Evolutionary conservation across 1,140 invertebrate species (phyloP).

Genomic region (Pachypsylla venusta): DNA sequence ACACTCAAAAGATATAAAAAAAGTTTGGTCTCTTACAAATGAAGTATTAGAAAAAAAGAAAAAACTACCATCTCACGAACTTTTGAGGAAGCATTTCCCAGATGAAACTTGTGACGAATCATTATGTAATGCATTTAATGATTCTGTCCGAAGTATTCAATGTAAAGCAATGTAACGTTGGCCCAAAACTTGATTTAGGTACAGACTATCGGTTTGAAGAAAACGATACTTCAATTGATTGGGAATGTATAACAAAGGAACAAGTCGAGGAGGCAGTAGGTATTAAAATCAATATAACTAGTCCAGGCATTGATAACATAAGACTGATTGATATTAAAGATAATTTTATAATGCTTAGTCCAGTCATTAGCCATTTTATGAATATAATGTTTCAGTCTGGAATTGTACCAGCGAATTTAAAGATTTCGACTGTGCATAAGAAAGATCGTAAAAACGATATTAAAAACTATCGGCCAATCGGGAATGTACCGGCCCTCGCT

Average conservation of each 20-base stretch:
- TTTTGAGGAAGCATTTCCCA: not conserved
- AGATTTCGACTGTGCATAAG: not conserved
- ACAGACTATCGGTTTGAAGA: not conserved
- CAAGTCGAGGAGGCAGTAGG: not conserved
- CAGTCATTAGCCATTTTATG: not conserved
- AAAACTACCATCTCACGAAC: not conserved
- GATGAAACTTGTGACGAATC: not conserved
- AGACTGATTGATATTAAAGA: not conserved
- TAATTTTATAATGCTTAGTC: not conserved
- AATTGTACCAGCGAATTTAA: not conserved
- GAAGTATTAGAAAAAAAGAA: not conserved
- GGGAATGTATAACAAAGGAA: not conserved
- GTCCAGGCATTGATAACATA: not conserved
- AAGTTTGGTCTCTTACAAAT: not conserved
- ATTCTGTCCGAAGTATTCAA: not conserved
- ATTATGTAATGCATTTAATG: not conserved
- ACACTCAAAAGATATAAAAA: not conserved
- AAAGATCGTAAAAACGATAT: not conserved
- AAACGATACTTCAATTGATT: not conserved
- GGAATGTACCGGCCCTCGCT: not conserved
- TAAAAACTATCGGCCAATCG: not conserved
- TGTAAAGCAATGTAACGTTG: not conserved
- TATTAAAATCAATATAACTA: not conserved
- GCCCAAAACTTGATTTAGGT: not conserved
- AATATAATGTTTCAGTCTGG: not conserved